Percentiles rank a stretch among this genome's conserved stretches.
phyloP scores from a whole-genome alignment of 2,888 invertebrate genomes.

The Steromphala cineraria region DNA sequence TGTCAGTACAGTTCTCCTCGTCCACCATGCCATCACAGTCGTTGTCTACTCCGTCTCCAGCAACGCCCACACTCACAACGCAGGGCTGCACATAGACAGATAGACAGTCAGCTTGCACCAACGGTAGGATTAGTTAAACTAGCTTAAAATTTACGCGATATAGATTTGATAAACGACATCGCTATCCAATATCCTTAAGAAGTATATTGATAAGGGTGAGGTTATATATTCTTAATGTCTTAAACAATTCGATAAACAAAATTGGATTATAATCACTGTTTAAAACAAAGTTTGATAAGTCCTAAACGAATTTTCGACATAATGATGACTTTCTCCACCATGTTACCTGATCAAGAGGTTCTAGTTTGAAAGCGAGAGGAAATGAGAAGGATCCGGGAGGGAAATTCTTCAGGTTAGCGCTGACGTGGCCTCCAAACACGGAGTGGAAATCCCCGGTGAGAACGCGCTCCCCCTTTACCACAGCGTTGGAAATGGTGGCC shows the following conservation, averaged over 20 bases:
- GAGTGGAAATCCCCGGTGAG: background rate
- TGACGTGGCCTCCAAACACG: background rate
- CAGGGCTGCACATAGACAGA: background rate
- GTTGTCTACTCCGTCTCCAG: slow-evolving; percentile 7
- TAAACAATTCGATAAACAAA: too few species aligned
- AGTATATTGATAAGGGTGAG: too few species aligned
- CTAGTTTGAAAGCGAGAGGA: background rate
- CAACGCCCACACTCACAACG: background rate
- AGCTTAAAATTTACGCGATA: too few species aligned
- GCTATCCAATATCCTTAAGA: too few species aligned
- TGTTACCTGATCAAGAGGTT: background rate
- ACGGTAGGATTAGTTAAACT: too few species aligned
- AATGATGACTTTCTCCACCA: too few species aligned
- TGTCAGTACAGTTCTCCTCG: slow-evolving; percentile 3
- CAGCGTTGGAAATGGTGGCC: background rate
- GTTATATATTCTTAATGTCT: too few species aligned
- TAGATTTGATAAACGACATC: too few species aligned
- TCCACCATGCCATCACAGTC: slow-evolving; percentile 13
- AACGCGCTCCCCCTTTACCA: background rate
- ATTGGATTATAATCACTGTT: too few species aligned
- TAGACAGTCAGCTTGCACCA: too few species aligned
- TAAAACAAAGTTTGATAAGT: too few species aligned
- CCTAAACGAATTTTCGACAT: too few species aligned
- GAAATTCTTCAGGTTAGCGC: background rate
- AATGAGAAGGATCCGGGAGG: background rate